These are phyloP conservation scores for Apocheima hispidaria DNA, from an alignment of 2,888 invertebrate genomes.

Conservation along the genomic window DNA sequence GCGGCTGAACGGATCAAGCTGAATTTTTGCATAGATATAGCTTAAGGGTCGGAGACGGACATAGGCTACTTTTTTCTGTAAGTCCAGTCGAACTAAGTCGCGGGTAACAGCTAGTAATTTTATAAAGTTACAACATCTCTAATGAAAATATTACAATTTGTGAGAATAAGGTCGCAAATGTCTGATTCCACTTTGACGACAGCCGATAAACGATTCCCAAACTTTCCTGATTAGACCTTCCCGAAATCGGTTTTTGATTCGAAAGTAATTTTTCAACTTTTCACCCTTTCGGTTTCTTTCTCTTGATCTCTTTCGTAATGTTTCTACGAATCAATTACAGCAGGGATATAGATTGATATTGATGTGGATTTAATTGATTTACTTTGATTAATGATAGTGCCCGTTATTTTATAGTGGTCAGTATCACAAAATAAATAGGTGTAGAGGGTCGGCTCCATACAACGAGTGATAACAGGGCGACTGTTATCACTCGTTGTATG, in stretches of 20 bases:
- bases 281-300: slow-evolving; percentile 40
- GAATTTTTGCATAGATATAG: too few species aligned
- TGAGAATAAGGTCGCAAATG: slow-evolving; percentile 26
- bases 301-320: slow-evolving; percentile 42
- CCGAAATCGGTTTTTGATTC: slow-evolving; percentile 65
- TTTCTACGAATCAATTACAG: slow-evolving; percentile 44
- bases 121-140: neutral
- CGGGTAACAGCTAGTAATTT: slow-evolving; percentile 33
- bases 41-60: too few species aligned
- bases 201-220: slow-evolving; percentile 78
- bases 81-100: too few species aligned
- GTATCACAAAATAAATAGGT: too few species aligned
- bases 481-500: too few species aligned
- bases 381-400: slow-evolving; percentile 26
- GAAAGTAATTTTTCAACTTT: slow-evolving; percentile 58
- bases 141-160: neutral
- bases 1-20: too few species aligned
- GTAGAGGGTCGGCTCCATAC: too few species aligned
- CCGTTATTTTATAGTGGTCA: slow-evolving; percentile 14
- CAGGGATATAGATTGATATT: slow-evolving; percentile 40
- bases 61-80: too few species aligned
- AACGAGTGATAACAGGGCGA: too few species aligned
- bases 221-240: slow-evolving; percentile 53
- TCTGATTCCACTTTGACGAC: slow-evolving; percentile 82
- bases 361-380: slow-evolving; percentile 34